Evolutionary conservation across 2,113 vertebrate genomes (phyloP), one percentile per base, ranked within the genome.

Genomic region (Chamaetylas fuelleborni): DNA sequence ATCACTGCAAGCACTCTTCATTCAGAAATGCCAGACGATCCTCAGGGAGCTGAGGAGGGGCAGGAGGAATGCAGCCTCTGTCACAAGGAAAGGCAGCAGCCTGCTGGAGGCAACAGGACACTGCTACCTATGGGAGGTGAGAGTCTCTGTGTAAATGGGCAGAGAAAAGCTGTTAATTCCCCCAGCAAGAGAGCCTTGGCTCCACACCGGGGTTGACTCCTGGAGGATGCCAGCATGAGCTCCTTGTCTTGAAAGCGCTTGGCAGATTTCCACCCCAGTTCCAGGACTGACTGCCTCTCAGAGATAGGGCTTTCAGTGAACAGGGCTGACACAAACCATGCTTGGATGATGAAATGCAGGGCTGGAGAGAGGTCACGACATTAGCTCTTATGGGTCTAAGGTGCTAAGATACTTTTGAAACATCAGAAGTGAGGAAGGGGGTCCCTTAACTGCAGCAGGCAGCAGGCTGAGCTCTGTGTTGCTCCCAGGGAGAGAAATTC

Each of bases 281-380:
- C 51, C 28, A 28, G 45, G 26, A 56, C 66, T 48, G 71, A 10
- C 19, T 58, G n/a, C 66, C 15, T 60, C 57, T 82, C n/a, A 19
- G 66, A 48, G 43, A 38, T 20, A 17, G 12, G n/a, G n/a, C 40
- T 73, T 88, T 73, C 85, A 58, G 0, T 11, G n/a, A 69, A 28
- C 34, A 58, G 22, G 14, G 45, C 26, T 48, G 88, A 77, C 54
- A 62, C 42, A 79, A 88, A 36, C 9, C 84, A 47, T 43, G 22
- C 69, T 79, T 69, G 42, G 24, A 28, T 87, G 80, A 93, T 53
- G 67, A 79, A 83, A 92, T 45, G 79, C 87, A 90, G 84, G 53
- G 58, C 70, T 24, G 29, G 57, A 57, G 67, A 89, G 51, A 87
- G 74, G 71, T 51, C 26, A 2, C 5, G 31, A 70, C 78, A 69